Conservation (phyloP, 2,888 invertebrate genomes). For the Spisula subtruncata region DNA sequence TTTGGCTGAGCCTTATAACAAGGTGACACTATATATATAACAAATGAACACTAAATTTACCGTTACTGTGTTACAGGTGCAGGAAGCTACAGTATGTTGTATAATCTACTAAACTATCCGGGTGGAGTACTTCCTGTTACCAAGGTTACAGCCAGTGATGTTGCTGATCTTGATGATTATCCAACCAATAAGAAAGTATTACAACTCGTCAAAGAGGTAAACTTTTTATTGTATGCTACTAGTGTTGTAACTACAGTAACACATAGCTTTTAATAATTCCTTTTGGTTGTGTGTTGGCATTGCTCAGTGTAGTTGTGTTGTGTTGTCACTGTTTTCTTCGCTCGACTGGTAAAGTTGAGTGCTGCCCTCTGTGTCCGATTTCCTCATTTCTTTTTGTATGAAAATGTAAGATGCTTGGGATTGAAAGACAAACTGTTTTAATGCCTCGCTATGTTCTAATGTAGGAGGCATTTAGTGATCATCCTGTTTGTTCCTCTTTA, state of each 20-base stretch:
- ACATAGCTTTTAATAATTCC: no score
- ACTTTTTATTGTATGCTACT: not conserved
- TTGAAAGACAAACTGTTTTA: not conserved
- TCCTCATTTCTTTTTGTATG: no score
- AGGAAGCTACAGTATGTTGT: constrained; percentile 76
- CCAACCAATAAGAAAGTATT: constrained; percentile 52
- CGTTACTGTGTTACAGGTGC: constrained; percentile 51
- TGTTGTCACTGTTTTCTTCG: no score
- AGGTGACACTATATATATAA: no score
- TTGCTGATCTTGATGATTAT: constrained; percentile 76
- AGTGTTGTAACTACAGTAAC: not conserved
- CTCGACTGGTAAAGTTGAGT: no score
- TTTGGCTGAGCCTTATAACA: no score
- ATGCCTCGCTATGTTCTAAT: no score
- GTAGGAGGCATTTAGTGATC: no score
- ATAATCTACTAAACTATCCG: constrained; percentile 84
- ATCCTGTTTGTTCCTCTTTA: no score
- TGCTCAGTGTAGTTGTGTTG: no score
- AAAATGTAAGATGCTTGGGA: not conserved
- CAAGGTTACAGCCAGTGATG: constrained; percentile 80
- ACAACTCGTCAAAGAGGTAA: constrained; percentile 55
- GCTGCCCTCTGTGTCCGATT: no score
- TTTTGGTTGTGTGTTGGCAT: no score
- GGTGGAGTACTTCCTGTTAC: constrained; percentile 83
- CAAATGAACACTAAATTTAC: not conserved